phyloP scores from a whole-genome alignment of 2,888 invertebrate species.

The Thalpophila matura region DNA sequence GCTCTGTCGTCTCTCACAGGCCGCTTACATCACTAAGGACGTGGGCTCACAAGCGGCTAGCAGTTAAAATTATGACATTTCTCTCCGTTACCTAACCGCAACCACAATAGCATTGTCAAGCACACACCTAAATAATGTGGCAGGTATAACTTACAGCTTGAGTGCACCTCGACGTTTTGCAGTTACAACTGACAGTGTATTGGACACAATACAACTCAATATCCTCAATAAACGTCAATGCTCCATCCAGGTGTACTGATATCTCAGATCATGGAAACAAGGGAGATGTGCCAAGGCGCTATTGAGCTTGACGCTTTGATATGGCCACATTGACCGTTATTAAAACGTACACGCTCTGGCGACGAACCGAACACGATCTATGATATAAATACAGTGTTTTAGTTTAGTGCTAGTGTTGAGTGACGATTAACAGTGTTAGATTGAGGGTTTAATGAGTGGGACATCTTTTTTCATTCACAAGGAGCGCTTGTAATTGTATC shows the following conservation, averaged over 20 bases:
- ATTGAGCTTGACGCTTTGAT: no score
- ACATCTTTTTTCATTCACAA: no score
- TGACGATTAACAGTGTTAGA: no score
- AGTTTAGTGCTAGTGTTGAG: no score
- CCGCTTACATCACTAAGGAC: conserved; percentile 25
- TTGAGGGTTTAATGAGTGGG: no score
- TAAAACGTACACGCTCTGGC: no score
- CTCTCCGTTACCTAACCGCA: conserved; percentile 35
- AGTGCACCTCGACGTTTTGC: conserved; percentile 33
- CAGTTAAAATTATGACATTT: conserved; percentile 43
- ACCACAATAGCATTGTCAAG: conserved; percentile 48
- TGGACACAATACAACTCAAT: conserved; percentile 41
- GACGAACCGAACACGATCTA: no score
- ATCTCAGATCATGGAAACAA: no score
- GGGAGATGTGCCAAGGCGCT: no score
- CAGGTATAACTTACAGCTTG: conserved; percentile 39
- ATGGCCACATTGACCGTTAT: no score
- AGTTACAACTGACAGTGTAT: conserved; percentile 22
- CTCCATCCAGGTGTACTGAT: conserved; percentile 17
- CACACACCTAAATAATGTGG: conserved; percentile 31
- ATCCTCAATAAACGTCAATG: conserved; percentile 47
- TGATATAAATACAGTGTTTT: no score
- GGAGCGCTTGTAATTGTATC: no score
- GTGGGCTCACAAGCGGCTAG: conserved; percentile 19
- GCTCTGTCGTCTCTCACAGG: neutral